A percentile compares a stretch with the other conserved stretches of the same genome.
phyloP scores from a whole-genome alignment of 2,113 vertebrate genomes.

The Donacobius atricapilla region DNA sequence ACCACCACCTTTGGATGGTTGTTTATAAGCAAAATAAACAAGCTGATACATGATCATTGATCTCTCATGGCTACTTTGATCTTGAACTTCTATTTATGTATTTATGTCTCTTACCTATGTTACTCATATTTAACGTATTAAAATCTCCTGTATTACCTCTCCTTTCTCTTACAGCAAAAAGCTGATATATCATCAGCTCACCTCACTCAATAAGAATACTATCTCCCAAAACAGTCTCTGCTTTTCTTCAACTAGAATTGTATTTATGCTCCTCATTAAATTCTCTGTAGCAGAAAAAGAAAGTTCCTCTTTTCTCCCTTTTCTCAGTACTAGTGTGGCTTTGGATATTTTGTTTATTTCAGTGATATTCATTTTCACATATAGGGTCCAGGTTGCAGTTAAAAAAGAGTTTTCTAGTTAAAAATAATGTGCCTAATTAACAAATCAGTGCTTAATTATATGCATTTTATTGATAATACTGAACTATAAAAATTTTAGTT shows the following conservation, averaged over 20 bases:
- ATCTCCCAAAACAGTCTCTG: not conserved
- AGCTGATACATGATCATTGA: not conserved
- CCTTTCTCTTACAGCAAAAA: not conserved
- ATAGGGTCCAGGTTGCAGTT: not conserved
- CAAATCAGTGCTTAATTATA: not conserved
- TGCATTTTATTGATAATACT: not conserved
- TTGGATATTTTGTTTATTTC: not conserved
- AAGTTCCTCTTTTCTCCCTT: not conserved
- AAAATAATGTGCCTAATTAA: not conserved
- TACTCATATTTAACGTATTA: not conserved
- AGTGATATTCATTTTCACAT: not conserved
- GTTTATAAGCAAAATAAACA: slow-evolving; percentile 13
- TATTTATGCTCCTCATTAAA: not conserved
- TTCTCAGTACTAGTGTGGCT: not conserved
- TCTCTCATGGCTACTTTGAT: not conserved
- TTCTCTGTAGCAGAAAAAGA: not conserved
- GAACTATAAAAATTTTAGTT: not conserved
- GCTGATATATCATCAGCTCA: not conserved
- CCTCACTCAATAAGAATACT: not conserved
- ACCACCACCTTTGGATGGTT: not conserved
- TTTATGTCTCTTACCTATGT: not conserved
- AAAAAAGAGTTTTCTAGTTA: not conserved
- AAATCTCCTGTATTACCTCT: not conserved
- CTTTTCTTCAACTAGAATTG: not conserved
- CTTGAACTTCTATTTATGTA: not conserved